Evolutionary conservation across 2,888 invertebrate genomes (phyloP).

Genomic region (Gerris lacustris): DNA sequence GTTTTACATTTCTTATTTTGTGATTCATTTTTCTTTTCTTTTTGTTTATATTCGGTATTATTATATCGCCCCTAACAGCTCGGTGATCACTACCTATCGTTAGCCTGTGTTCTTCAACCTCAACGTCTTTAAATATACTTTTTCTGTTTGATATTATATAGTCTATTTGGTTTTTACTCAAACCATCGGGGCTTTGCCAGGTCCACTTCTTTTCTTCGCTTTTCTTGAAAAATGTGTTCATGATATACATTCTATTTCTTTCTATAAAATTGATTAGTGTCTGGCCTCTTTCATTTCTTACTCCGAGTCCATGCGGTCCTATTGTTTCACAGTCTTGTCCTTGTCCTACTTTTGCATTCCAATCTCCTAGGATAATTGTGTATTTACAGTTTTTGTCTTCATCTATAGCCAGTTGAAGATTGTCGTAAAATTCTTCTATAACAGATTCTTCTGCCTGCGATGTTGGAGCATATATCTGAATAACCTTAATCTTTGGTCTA

Average conservation of each 20-base stretch:
- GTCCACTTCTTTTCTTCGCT: conserved; percentile 10
- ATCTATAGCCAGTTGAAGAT: conserved; percentile 7
- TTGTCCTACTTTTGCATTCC: conserved; percentile 8
- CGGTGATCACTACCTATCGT: conserved; percentile 14
- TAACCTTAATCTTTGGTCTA: not conserved
- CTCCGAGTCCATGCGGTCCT: conserved; percentile 4
- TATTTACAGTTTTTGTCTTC: not conserved
- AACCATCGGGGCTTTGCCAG: conserved; percentile 1
- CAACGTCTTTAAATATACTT: conserved; percentile 9
- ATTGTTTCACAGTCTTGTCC: not conserved
- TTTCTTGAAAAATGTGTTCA: conserved; percentile 8
- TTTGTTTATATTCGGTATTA: not conserved
- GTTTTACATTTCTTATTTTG: conserved; percentile 6
- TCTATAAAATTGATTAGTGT: conserved; percentile 5
- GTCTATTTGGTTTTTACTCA: conserved; percentile 13
- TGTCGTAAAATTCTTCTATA: conserved; percentile 4
- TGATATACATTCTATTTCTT: conserved; percentile 10
- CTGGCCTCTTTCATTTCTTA: conserved; percentile 10
- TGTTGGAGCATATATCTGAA: conserved; percentile 12
- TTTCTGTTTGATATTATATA: conserved; percentile 9
- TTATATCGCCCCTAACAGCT: not conserved
- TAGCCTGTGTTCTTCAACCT: conserved; percentile 5
- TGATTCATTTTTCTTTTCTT: conserved; percentile 5
- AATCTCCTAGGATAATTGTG: not conserved
- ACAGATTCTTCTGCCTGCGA: not conserved